Conservation (phyloP, 2,797 vertebrate species). For the Enteromius anoplus region DNA sequence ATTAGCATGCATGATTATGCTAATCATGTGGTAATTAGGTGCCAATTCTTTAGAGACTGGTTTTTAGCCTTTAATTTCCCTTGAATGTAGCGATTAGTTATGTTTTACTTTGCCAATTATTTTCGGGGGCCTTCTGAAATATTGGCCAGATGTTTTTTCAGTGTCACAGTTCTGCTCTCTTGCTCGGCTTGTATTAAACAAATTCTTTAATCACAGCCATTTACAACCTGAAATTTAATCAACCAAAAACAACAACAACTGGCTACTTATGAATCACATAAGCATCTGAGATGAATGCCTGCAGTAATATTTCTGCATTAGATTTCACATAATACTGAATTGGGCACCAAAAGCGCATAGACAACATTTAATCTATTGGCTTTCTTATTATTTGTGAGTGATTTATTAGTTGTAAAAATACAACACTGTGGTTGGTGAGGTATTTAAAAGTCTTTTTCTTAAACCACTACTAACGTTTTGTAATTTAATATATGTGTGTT, state of each 20-base stretch:
- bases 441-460: background rate
- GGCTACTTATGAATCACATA: constrained; percentile 24
- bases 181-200: constrained; percentile 48
- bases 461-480: background rate
- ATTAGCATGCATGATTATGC: constrained; percentile 99
- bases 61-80: constrained; percentile 92
- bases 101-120: constrained; percentile 81
- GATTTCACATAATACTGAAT: background rate
- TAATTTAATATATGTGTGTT: too few relatives aligned
- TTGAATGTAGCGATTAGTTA: constrained; percentile 88
- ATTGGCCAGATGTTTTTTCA: constrained; percentile 70
- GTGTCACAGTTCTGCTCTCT: constrained; percentile 55
- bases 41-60: constrained; percentile 93
- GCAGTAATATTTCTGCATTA: background rate
- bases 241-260: constrained; percentile 36
- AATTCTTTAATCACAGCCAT: constrained; percentile 14
- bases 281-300: background rate
- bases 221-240: constrained; percentile 38
- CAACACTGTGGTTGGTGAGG: background rate
- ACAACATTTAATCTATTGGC: background rate
- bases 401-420: background rate
- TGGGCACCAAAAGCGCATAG: background rate
- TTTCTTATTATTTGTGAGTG: background rate
- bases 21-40: constrained; percentile 99
- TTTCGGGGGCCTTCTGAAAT: constrained; percentile 72